Base-by-base conservation (phyloP, 2,113 vertebrate genomes). In the Vidua macroura region DNA sequence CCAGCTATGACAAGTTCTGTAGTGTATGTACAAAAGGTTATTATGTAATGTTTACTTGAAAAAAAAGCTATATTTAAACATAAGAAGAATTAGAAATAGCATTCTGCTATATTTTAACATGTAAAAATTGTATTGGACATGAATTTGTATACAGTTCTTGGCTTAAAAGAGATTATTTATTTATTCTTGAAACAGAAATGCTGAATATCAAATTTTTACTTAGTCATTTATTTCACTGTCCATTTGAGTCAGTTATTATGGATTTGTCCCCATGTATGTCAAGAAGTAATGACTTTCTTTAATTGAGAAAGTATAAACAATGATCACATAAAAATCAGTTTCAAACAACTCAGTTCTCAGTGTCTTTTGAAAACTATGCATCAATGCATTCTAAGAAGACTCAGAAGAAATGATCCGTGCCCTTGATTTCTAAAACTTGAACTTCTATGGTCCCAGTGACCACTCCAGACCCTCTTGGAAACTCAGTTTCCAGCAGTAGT, bases 31-130 rank as follows among this genome's bases (percentile, higher is more conserved):
- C 62, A 72, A 93, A 95, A 16, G 8, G 51, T 58, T 46, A 68
- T 81, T 88, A 75, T 76, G 73, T 92, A 97, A 93, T 89, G 83
- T 92, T 96, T 96, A 76, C 83, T 92, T 86, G 66, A 44, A 82
- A 94, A 85, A 85, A 28, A 49, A 25, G 21, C 30, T 67, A 9
- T 23, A 70, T 72, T 93, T 83, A 69, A 84, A 39, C 28, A 69
- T 83, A 79, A 92, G 46, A 92, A 94, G 22, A 96, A 92, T 83
- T 80, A 78, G 62, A 95, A 95, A 90, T 81, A 80, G 30, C 15
- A 83, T 58, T 59, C 11, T 74, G 18, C 28, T 22, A 23, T 83
- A 6, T 59, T 86, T 88, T 64, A 52, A 41, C 13, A 41, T 25
- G 19, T 35, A 43, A 85, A 92, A 58, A 30, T 23, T 20, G 35